Conservation (phyloP, 2,797 vertebrate species). For the Onychomys arenicola region DNA sequence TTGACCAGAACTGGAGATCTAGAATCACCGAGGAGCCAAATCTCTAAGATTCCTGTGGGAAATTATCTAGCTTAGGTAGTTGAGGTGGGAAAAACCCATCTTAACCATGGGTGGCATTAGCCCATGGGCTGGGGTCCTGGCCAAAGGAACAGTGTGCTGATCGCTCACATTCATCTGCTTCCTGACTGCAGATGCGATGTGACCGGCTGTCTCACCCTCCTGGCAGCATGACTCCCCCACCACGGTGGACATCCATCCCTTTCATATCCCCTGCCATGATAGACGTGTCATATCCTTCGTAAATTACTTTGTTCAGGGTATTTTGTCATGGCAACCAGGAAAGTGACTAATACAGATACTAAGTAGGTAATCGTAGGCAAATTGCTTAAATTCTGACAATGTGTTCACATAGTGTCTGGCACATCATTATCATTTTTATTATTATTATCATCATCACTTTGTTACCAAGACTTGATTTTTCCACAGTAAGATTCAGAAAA, state of each 20-base stretch:
- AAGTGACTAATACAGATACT: background rate
- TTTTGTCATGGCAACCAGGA: background rate
- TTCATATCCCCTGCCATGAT: background rate
- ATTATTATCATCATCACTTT: background rate
- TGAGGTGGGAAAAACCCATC: background rate
- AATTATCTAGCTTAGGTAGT: background rate
- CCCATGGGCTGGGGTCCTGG: background rate
- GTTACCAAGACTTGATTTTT: background rate
- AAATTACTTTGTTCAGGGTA: background rate
- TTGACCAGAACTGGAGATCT: background rate
- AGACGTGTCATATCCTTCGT: background rate
- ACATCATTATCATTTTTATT: fast-evolving
- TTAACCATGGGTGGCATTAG: background rate
- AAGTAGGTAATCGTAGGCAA: background rate
- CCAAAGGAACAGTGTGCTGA: too few species aligned
- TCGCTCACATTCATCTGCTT: background rate
- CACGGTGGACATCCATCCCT: background rate
- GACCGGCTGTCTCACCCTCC: background rate
- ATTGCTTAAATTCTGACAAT: background rate
- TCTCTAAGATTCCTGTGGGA: background rate
- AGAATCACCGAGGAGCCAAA: background rate
- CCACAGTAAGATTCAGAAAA: background rate
- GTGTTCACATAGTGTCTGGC: background rate
- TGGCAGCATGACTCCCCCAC: background rate
- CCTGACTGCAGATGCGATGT: background rate